Conservation (phyloP, 2,888 invertebrate genomes). For the Acrocera orbiculus region DNA sequence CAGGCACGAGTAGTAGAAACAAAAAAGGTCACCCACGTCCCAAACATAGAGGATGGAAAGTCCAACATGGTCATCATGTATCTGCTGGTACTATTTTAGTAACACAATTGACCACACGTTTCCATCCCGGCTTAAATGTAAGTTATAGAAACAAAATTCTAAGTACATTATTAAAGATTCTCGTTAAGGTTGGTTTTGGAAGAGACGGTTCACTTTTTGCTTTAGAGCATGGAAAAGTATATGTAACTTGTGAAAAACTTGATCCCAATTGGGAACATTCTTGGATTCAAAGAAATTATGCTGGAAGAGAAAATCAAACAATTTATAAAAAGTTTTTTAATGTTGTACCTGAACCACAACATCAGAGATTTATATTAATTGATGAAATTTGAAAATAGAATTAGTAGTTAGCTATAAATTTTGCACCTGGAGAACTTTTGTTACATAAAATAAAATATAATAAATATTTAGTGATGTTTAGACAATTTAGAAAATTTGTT, state of each 20-base stretch:
- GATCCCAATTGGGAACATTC: slow-evolving; percentile 62
- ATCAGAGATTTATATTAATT: slow-evolving; percentile 58
- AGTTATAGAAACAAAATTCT: slow-evolving; percentile 15
- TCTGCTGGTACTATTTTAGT: slow-evolving; percentile 48
- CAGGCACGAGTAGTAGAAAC: slow-evolving; percentile 53
- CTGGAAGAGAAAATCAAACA: slow-evolving; percentile 41
- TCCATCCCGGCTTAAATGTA: slow-evolving; percentile 68
- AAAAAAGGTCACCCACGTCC: slow-evolving; percentile 46
- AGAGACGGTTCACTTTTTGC: slow-evolving; percentile 65
- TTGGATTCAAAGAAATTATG: slow-evolving; percentile 50
- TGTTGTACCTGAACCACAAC: slow-evolving; percentile 60
- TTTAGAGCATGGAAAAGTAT: slow-evolving; percentile 57
- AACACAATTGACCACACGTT: slow-evolving; percentile 48
- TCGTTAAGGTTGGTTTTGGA: slow-evolving; percentile 59
- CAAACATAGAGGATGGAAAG: slow-evolving; percentile 61
- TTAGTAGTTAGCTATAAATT: too few species aligned
- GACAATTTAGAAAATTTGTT: too few species aligned
- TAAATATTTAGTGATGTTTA: too few species aligned
- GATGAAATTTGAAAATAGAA: slow-evolving; percentile 40
- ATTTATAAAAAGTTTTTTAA: slow-evolving; percentile 76
- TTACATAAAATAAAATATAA: too few species aligned
- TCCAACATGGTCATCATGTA: slow-evolving; percentile 52
- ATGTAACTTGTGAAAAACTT: slow-evolving; percentile 64
- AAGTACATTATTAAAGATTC: background rate
- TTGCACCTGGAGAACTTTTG: too few species aligned